Conservation (phyloP, 2,113 vertebrate species). For the Cyanoramphus novaezelandiae region DNA sequence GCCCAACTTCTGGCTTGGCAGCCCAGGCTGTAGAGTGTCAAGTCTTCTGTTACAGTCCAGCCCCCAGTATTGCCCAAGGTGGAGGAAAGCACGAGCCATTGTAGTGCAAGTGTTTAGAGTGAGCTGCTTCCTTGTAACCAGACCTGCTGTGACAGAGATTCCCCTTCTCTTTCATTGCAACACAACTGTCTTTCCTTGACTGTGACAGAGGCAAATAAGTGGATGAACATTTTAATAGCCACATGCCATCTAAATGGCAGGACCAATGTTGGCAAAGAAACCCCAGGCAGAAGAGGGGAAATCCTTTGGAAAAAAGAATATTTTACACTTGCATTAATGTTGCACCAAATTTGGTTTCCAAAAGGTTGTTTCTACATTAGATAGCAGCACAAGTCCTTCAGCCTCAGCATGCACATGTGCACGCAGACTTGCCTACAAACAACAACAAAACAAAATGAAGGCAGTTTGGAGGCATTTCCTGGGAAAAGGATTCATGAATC, state of each 20-base stretch:
- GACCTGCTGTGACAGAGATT: not conserved
- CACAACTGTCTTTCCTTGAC: not conserved
- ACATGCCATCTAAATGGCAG: not conserved
- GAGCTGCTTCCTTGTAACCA: accelerated
- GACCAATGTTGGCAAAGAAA: not conserved
- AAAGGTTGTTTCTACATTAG: not conserved
- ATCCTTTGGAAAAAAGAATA: not conserved
- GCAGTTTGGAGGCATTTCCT: conserved; percentile 57
- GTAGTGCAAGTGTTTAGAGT: not conserved
- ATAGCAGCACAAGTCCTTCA: not conserved
- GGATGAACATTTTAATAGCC: not conserved
- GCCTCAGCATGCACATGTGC: not conserved
- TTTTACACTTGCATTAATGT: not conserved
- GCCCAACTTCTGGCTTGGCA: not conserved
- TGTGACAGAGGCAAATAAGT: not conserved
- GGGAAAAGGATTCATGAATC: conserved; percentile 52
- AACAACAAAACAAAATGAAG: conserved; percentile 23
- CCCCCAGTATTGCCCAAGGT: not conserved
- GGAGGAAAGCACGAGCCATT: accelerated
- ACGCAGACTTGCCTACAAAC: not conserved
- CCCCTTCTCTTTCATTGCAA: not conserved
- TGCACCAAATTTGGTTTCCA: not conserved
- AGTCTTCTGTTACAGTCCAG: not conserved
- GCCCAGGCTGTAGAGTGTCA: not conserved
- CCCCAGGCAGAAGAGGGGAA: not conserved